Percentiles rank a stretch among this genome's conserved stretches.
These are phyloP conservation scores for Pipistrellus pipistrellus DNA, from an alignment of 2,797 vertebrate genomes.

Conservation along the genomic window DNA sequence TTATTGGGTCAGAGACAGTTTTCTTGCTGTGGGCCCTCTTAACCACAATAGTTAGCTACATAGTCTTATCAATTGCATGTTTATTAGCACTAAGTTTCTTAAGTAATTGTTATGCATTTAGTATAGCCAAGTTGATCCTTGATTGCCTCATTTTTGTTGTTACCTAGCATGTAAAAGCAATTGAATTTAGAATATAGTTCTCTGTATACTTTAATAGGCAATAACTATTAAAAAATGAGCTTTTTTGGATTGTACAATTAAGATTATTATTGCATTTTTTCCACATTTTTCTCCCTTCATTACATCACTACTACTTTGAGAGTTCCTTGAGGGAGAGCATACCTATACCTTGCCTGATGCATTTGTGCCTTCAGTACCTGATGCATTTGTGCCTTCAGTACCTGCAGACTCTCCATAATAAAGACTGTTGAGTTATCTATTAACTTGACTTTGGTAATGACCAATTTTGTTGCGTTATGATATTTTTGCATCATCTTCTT, in stretches of 20 bases:
- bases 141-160: slow-evolving; percentile 32
- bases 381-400: not conserved
- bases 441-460: slow-evolving; percentile 51
- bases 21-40: slow-evolving; percentile 64
- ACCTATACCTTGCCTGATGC: not conserved
- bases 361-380: not conserved
- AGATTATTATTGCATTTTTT: not conserved
- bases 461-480: slow-evolving; percentile 30
- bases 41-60: slow-evolving; percentile 57
- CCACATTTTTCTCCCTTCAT: not conserved
- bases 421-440: slow-evolving; percentile 30
- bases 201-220: too few relatives aligned
- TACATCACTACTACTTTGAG: not conserved
- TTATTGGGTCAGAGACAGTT: slow-evolving; percentile 67
- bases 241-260: not conserved
- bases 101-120: slow-evolving; percentile 66
- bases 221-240: not conserved
- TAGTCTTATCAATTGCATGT: slow-evolving; percentile 51
- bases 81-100: slow-evolving; percentile 69
- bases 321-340: not conserved
- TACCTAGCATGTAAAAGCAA: slow-evolving; percentile 8
- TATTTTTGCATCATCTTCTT: slow-evolving; percentile 27
- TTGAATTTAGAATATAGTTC: slow-evolving; percentile 57
- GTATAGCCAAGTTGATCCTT: not conserved
- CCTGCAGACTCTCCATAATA: not conserved